These are phyloP conservation scores for Triplophysa siluroides DNA, from an alignment of 2,113 vertebrate genomes.

Conservation along the genomic window DNA sequence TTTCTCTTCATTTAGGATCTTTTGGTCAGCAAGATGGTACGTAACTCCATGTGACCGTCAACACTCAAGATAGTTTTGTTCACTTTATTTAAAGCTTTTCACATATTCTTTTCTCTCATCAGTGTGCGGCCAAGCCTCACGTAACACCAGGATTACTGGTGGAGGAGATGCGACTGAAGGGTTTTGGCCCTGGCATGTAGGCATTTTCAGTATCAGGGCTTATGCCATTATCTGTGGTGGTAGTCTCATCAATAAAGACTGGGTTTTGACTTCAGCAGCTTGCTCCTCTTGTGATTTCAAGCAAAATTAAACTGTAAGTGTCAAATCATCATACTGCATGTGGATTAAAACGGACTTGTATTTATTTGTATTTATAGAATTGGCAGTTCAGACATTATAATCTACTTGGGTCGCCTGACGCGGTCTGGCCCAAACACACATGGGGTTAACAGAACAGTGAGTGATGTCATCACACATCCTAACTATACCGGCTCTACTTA, in stretches of 20 bases:
- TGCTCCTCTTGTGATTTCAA: conserved; percentile 45
- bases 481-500: conserved; percentile 18
- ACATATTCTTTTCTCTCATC: not conserved
- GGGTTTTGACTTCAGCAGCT: conserved; percentile 74
- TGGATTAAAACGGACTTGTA: not conserved
- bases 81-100: not conserved
- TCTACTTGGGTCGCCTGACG: conserved; percentile 55
- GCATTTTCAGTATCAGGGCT: conserved; percentile 37
- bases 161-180: conserved; percentile 54
- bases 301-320: not conserved
- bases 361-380: conserved; percentile 37
- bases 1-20: not conserved
- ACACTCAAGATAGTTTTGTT: not conserved
- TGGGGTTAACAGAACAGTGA: fast-evolving
- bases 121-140: not conserved
- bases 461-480: conserved; percentile 59
- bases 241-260: conserved; percentile 70
- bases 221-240: conserved; percentile 71
- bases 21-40: not conserved
- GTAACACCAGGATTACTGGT: conserved; percentile 66
- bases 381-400: fast-evolving
- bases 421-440: not conserved
- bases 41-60: not conserved
- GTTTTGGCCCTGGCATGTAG: conserved; percentile 79
- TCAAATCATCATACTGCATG: not conserved